Conservation (phyloP, 2,888 invertebrate genomes). For the Taenaris catops region DNA sequence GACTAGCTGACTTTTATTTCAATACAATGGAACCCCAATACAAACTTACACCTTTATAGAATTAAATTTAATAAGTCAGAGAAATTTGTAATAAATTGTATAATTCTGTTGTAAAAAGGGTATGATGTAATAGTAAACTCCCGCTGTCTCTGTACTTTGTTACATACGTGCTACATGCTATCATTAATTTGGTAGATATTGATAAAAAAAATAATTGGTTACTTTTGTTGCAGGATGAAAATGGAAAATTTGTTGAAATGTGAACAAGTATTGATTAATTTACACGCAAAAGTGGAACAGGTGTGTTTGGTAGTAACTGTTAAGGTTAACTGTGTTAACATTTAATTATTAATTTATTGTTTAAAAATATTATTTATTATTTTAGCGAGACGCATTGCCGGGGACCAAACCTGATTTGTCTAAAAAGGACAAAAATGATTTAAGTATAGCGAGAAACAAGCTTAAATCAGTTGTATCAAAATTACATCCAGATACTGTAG, state of each 20-base stretch:
- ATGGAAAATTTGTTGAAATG: slow-evolving; percentile 84
- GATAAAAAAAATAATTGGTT: not conserved
- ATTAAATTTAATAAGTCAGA: no score
- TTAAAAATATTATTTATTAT: slow-evolving; percentile 19
- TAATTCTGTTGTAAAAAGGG: no score
- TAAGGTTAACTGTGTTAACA: no score
- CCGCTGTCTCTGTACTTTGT: no score
- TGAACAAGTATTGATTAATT: slow-evolving; percentile 83
- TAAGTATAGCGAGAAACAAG: slow-evolving; percentile 53
- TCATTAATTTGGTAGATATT: no score
- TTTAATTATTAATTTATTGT: not conserved
- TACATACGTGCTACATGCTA: no score
- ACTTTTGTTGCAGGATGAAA: slow-evolving; percentile 76
- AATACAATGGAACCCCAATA: no score
- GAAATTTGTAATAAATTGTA: no score
- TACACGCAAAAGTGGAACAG: slow-evolving; percentile 83
- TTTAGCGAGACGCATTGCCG: slow-evolving; percentile 49
- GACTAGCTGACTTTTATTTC: no score
- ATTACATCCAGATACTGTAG: slow-evolving; percentile 33
- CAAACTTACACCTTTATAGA: no score
- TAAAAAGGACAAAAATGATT: slow-evolving; percentile 33
- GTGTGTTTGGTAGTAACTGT: slow-evolving; percentile 44
- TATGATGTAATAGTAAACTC: no score
- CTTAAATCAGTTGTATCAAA: slow-evolving; percentile 44
- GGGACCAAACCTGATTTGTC: slow-evolving; percentile 26